Base-by-base conservation (phyloP, 2,888 invertebrate genomes). In the Ochlodes sylvanus region DNA sequence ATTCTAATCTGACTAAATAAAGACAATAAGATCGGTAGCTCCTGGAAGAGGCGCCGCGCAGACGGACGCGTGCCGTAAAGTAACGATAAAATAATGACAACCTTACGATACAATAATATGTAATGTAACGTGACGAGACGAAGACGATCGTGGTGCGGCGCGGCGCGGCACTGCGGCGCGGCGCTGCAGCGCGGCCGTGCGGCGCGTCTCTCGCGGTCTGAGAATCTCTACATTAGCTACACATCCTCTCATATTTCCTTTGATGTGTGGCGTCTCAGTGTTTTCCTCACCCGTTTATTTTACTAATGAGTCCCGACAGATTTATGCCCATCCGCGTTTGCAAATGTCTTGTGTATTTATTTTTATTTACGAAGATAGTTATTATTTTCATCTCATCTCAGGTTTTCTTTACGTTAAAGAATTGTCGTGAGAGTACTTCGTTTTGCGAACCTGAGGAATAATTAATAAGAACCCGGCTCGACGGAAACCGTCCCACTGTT, bases 261-360 rank as follows among this genome's bases (percentile, higher is more conserved):
- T 65, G 64, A 65, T 65, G 64, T 65, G 47, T 38, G 47, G 17
- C 56, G n/a, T 47, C 47, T 44, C 32, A 56, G 56, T 44, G 56
- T 64, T 55, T 38, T 57, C 38, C 15, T 47, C 50, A 50, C 10
- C 57, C 17, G 15, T 50, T 65, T 58, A 57, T 52, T 65, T 65
- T 27, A 27, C 57, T 65, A 65, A 65, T 65, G 65, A 65, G 44
- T 15, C 34, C 15, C 15, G 57, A 65, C 57, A 65, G 27, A 58
- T 65, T 57, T 65, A 65, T 65, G 41, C 56, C n/a, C 27, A 47
- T 47, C 32, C 34, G 19, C 50, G 32, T 47, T n/a, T 19, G 44
- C 38, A 21, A 56, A 44, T 63, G 32, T 54, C 41, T 27, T 6
- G 21, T 10, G 21, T 52, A 52, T 27, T 14, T 52, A 52, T 27